phyloP scores from a whole-genome alignment of 2,797 vertebrate species.

The Epinephelus awoara region DNA sequence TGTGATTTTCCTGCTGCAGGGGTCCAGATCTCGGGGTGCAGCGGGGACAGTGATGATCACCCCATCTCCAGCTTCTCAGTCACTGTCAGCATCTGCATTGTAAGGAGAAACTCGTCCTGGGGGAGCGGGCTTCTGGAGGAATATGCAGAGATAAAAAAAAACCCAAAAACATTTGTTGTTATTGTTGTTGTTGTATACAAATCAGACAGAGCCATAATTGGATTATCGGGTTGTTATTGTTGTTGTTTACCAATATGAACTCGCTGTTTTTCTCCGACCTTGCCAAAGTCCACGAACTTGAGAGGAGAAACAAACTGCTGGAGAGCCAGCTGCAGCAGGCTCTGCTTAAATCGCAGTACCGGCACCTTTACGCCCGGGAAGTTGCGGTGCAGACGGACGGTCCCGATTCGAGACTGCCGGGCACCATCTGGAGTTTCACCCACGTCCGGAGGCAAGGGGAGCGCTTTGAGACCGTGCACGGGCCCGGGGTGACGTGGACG shows the following conservation, averaged over 20 bases:
- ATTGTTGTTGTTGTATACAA: slow-evolving; percentile 34
- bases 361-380: slow-evolving; percentile 89
- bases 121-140: slow-evolving; percentile 43
- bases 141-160: slow-evolving; percentile 65
- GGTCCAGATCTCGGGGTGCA: slow-evolving; percentile 49
- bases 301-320: slow-evolving; percentile 94
- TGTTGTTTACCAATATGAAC: slow-evolving; percentile 81
- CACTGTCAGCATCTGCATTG: slow-evolving; percentile 68
- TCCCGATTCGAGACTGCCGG: slow-evolving; percentile 89
- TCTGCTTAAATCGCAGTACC: slow-evolving; percentile 83
- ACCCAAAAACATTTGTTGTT: slow-evolving; percentile 19
- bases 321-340: slow-evolving; percentile 93
- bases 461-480: slow-evolving; percentile 91
- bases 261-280: slow-evolving; percentile 91
- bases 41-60: slow-evolving; percentile 66
- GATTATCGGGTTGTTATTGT: slow-evolving; percentile 32
- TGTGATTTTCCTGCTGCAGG: slow-evolving; percentile 34
- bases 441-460: slow-evolving; percentile 93
- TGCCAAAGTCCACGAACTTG: slow-evolving; percentile 96
- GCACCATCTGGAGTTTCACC: slow-evolving; percentile 97
- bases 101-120: slow-evolving; percentile 59
- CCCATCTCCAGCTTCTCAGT: slow-evolving; percentile 42
- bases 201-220: slow-evolving; percentile 42
- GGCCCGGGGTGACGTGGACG: slow-evolving; percentile 91
- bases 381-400: slow-evolving; percentile 92